A percentile compares a stretch with the other conserved stretches of the same genome.
Conservation (phyloP, 2,888 invertebrate species). For the Glyphotaelius pellucidus region DNA sequence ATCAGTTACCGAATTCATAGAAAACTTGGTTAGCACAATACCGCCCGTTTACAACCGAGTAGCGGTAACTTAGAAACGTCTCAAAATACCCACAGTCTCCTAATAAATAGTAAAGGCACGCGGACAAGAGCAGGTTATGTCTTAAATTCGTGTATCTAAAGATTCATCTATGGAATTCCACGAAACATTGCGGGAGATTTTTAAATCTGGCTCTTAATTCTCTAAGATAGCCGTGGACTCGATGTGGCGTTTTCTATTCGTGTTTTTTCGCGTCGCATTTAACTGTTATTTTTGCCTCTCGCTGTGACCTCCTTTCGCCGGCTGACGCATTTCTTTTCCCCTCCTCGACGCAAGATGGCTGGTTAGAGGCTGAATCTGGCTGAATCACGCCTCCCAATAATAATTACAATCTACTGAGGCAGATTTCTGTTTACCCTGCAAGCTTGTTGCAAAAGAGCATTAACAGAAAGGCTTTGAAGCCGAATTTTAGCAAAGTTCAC, state of each 20-base stretch:
- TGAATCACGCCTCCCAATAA: constrained; percentile 37
- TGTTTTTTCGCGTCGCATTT: constrained; percentile 41
- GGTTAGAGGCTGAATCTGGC: constrained; percentile 25
- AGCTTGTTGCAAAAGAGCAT: neutral
- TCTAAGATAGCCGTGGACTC: no score
- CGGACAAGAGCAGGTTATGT: constrained; percentile 36
- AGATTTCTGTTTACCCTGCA: constrained; percentile 33
- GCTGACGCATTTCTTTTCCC: constrained; percentile 57
- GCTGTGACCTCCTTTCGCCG: constrained; percentile 52
- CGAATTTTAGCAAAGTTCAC: constrained; percentile 16
- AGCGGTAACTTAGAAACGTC: constrained; percentile 32
- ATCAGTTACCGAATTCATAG: constrained; percentile 50
- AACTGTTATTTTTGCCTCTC: constrained; percentile 49
- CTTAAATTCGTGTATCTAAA: neutral
- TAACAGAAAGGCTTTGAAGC: neutral
- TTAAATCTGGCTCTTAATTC: neutral
- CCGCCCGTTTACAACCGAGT: neutral
- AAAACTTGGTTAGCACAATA: constrained; percentile 7
- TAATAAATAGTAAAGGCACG: constrained; percentile 28
- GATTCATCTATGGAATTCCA: constrained; percentile 30
- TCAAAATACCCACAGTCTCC: neutral
- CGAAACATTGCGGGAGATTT: constrained; percentile 20
- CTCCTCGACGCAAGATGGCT: constrained; percentile 28
- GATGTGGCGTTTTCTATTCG: constrained; percentile 17
- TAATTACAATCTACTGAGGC: constrained; percentile 8